Evolutionary conservation across 1,140 invertebrate species (phyloP), one percentile per base, ranked within the genome.

Genomic region (Acromyrmex charruanus): DNA sequence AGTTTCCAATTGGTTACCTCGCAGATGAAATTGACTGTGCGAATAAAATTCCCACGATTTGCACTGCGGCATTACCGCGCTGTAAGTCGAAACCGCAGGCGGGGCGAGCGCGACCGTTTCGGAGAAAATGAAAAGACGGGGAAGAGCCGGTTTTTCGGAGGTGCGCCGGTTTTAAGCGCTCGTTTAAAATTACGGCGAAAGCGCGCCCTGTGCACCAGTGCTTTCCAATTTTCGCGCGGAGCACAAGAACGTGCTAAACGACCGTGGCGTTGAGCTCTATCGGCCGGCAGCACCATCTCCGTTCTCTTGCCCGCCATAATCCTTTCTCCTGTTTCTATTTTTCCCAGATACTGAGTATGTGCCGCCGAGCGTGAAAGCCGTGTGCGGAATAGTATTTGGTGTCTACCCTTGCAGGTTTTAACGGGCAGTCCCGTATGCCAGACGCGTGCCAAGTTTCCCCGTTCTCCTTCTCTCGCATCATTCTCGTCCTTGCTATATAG

Each of bases 401-500:
- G 90, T 88, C 90, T 89, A 89, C 81, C 77, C 88, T 88, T 77
- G 90, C 88, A 89, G 81, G 87, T 91, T 91, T 91, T 89, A 91
- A 91, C 85, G 82, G 90, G 44, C 63, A 66, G 90, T 88, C 66
- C 77, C 82, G 91, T 92, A 93, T 93, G 90, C 93, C 88, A 93
- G 86, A 93, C 93, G 92, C 93, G 92, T 93, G 92, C 93, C 92
- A 93, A 93, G 85, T 92, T 88, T 75, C 87, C 82, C 53, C 51
- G 25, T 61, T 49, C 39, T 16, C 53, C 53, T 69, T 71, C 63
- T 44, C 51, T 28, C 75, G 35, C 55, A 25, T 63, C 49, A 69
- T 61, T 59, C 55, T 31, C 44, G n/a, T 72, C 18, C 35, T 16
- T 12, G 3, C n/a, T 25, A 4, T 79, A 59, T 88, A 9, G 31